Evolutionary conservation across 2,113 vertebrate genomes (phyloP), one percentile per base, ranked within the genome.

Genomic region (Paralichthys olivaceus): DNA sequence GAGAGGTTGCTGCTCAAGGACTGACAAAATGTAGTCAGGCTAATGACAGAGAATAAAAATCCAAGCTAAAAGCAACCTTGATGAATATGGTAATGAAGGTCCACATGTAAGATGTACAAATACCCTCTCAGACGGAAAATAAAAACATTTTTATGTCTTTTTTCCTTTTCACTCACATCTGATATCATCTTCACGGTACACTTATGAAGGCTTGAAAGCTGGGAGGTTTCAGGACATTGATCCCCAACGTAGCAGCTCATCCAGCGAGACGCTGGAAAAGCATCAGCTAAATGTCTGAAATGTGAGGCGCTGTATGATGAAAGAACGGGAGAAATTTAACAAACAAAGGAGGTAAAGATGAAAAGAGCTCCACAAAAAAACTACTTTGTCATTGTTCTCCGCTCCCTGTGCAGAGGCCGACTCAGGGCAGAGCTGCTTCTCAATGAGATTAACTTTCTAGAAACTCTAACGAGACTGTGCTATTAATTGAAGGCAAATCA

Each of bases 381-480:
- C 37, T 54, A 67, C 28, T 75, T 55, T 68, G 19, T 49, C 47
- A 54, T 65, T 81, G 80, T 77, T 87, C 78, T 69, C 22, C 7
- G 29, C 28, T 72, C 47, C 8, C 19, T 43, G 62, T 0, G 1
- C 4, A 8, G 56, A 79, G 23, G 67, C 53, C 13, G 11, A 14
- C 60, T 59, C 11, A 7, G 49, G 79, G 40, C 26, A 13, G 28
- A 54, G 59, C 55, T 1, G 29, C 80, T 91, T 83, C 72, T 63
- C 77, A 84, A 88, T 37, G 5, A 81, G 82, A 89, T 88, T 86
- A 87, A 69, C 45, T 83, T 84, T 84, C 6, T 32, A 72, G 79
- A 72, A 90, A 81, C n/a, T 19, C 68, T 79, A 89, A 88, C 61
- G 22, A 84, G 73, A 57, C 29, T 53, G 77, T 7, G 23, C 43